Conservation (phyloP, 2,113 vertebrate genomes). For the Caracal caracal region DNA sequence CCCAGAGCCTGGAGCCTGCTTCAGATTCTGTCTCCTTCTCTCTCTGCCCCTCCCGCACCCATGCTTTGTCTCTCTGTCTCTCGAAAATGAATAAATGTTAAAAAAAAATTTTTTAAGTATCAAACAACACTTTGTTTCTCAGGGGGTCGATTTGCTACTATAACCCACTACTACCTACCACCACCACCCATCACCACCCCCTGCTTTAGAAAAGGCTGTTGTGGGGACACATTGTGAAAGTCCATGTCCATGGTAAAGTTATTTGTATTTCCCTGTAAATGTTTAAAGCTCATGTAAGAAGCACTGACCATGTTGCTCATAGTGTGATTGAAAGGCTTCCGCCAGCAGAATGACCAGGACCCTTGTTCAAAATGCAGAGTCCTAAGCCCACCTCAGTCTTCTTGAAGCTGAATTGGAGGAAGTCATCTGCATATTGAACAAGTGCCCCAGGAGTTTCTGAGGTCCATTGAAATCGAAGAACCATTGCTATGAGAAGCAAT, state of each 20-base stretch:
- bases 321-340: not conserved
- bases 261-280: slow-evolving; percentile 31
- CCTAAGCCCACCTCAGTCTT: not conserved
- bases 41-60: no score
- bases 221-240: not conserved
- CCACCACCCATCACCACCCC: not conserved
- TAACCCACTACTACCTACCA: not conserved
- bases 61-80: no score
- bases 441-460: not conserved
- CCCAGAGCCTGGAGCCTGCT: no score
- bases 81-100: no score
- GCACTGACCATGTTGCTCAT: not conserved
- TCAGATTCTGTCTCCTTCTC: no score
- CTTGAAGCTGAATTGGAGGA: not conserved
- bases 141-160: not conserved
- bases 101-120: not conserved
- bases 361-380: not conserved
- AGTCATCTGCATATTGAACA: not conserved
- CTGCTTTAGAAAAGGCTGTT: not conserved
- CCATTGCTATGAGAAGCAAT: not conserved
- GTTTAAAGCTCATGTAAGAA: slow-evolving; percentile 5
- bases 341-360: not conserved
- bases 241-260: not conserved
- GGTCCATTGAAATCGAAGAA: not conserved
- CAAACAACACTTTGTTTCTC: not conserved